Percentiles rank a stretch among this genome's conserved stretches.
Conservation (phyloP, 2,888 invertebrate species). For the Ophioninae sp. region DNA sequence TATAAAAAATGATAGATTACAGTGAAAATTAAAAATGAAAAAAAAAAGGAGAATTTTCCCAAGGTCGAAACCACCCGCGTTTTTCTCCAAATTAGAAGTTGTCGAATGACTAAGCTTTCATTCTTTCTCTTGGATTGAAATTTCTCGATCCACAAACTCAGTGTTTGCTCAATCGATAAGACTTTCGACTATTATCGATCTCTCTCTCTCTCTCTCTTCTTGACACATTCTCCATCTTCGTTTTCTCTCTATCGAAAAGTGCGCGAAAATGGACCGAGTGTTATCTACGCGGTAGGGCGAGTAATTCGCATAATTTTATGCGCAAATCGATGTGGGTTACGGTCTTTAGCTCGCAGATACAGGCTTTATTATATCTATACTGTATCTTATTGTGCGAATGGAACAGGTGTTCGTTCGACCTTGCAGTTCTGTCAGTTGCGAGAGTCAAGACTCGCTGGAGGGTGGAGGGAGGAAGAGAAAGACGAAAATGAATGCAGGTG, state of each 20-base stretch:
- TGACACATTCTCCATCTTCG: too few relatives aligned
- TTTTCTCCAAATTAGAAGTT: too few relatives aligned
- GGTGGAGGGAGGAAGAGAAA: slow-evolving; percentile 5
- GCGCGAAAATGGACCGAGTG: not conserved
- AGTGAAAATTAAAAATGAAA: too few relatives aligned
- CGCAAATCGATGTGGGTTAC: slow-evolving; percentile 16
- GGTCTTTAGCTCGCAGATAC: slow-evolving; percentile 10
- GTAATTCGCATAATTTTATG: slow-evolving; percentile 22
- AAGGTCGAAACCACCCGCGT: too few relatives aligned
- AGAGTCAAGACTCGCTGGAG: not conserved
- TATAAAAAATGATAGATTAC: too few relatives aligned
- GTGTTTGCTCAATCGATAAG: not conserved
- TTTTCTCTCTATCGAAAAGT: not conserved
- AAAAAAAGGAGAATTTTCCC: too few relatives aligned
- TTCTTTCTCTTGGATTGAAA: too few relatives aligned
- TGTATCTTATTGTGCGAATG: not conserved
- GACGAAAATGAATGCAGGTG: not conserved
- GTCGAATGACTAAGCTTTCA: too few relatives aligned
- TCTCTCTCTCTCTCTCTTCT: too few relatives aligned
- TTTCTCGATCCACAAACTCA: not conserved
- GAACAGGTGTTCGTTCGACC: slow-evolving; percentile 62
- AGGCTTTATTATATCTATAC: not conserved
- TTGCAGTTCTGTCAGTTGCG: slow-evolving; percentile 53
- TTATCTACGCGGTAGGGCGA: slow-evolving; percentile 11
- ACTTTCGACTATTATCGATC: not conserved